phyloP scores from a whole-genome alignment of 35 echinoderm and acorn worm species.

The Apostichopus japonicus region DNA sequence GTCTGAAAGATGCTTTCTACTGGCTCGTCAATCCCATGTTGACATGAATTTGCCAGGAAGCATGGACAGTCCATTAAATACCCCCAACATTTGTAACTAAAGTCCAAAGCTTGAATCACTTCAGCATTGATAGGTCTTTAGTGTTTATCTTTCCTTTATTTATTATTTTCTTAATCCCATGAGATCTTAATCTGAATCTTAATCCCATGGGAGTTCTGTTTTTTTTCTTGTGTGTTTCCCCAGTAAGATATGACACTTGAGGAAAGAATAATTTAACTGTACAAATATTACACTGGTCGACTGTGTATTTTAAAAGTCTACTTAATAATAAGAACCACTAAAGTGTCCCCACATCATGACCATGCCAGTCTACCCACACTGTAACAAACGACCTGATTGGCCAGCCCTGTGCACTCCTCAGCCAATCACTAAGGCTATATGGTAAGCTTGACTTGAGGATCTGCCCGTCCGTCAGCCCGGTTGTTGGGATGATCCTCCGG shows the following conservation, averaged over 20 bases:
- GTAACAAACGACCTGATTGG: constrained; percentile 52
- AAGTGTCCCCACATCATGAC: neutral
- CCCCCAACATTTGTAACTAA: too few species aligned
- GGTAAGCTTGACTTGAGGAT: neutral
- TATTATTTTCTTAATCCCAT: too few species aligned
- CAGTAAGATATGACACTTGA: neutral
- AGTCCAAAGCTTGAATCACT: too few species aligned
- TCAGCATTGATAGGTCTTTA: too few species aligned
- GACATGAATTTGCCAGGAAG: neutral
- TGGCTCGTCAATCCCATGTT: neutral
- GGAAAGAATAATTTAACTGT: constrained; percentile 50
- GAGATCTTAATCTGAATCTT: too few species aligned
- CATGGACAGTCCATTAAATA: neutral
- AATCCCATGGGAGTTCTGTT: neutral
- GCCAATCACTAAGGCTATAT: constrained; percentile 27
- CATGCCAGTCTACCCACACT: constrained; percentile 43
- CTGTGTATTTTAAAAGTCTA: constrained; percentile 35
- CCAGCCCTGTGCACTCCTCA: constrained; percentile 5
- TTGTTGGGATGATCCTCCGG: neutral
- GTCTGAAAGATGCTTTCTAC: neutral
- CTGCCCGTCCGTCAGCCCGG: constrained; percentile 1
- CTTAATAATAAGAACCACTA: constrained; percentile 16
- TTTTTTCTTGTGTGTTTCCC: neutral
- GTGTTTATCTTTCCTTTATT: too few species aligned
- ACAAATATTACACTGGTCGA: constrained; percentile 59